A percentile compares a stretch with the other conserved stretches of the same genome.
Evolutionary conservation across 2,113 vertebrate genomes (phyloP).

Genomic region (Misgurnus anguillicaudatus): DNA sequence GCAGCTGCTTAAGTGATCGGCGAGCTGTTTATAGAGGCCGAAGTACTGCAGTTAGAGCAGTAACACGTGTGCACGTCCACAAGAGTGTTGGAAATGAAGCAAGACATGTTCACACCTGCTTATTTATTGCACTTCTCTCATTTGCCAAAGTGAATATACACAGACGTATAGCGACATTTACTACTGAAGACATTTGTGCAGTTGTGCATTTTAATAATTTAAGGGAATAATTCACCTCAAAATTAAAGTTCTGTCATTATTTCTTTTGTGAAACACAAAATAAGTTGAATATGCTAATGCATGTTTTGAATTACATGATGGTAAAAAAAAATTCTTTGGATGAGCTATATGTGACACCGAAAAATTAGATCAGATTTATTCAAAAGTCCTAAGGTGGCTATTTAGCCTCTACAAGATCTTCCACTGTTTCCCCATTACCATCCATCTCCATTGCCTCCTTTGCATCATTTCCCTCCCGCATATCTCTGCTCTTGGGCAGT

Average conservation of each 20-base stretch:
- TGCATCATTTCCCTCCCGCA: constrained; percentile 43
- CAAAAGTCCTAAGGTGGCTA: neutral
- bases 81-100: neutral
- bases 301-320: no score
- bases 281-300: no score
- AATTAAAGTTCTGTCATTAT: no score
- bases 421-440: constrained; percentile 1
- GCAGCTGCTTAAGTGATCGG: constrained; percentile 71
- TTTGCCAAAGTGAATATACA: neutral
- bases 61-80: constrained; percentile 22
- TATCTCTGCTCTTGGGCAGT: constrained; percentile 70
- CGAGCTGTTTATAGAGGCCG: constrained; percentile 39
- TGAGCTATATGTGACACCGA: no score
- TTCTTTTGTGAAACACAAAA: no score
- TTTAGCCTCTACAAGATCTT: neutral
- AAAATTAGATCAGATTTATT: no score
- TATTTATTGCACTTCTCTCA: neutral
- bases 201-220: neutral
- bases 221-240: no score
- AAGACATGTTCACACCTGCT: constrained; percentile 14
- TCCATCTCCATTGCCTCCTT: constrained; percentile 33
- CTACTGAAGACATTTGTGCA: neutral
- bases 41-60: constrained; percentile 26
- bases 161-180: neutral
- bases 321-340: no score